These are phyloP conservation scores for Aurelia coerulea DNA, from an alignment of 30 jellyfish, hydroid and myxozoan species.

Conservation along the genomic window DNA sequence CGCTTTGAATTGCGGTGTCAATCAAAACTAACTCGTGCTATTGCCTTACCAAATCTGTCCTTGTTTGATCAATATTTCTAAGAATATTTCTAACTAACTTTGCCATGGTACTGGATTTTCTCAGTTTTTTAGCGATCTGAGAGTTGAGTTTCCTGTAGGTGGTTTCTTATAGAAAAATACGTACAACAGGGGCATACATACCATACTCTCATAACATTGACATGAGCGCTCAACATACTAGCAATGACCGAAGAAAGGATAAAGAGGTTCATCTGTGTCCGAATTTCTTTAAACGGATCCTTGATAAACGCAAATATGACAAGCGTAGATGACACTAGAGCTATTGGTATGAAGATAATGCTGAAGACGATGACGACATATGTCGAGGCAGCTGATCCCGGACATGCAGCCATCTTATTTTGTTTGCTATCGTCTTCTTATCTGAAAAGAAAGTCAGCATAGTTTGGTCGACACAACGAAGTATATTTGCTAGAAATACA, in stretches of 20 bases:
- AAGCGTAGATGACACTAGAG: background rate
- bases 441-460: too few species aligned
- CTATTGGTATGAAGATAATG: conserved; percentile 16
- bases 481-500: too few species aligned
- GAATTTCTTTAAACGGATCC: background rate
- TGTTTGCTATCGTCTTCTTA: background rate
- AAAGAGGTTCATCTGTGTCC: conserved; percentile 21
- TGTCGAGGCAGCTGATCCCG: background rate
- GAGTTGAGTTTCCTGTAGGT: too few species aligned
- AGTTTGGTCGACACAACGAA: too few species aligned
- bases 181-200: background rate
- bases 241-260: conserved; percentile 12
- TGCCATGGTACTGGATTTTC: too few species aligned
- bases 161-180: background rate
- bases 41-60: too few species aligned
- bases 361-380: background rate
- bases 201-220: conserved; percentile 13
- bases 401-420: background rate
- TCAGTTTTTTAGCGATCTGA: too few species aligned
- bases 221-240: conserved; percentile 15
- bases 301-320: conserved; percentile 26
- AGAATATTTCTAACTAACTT: too few species aligned
- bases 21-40: too few species aligned
- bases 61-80: too few species aligned
- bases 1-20: too few species aligned